Conservation (phyloP, 2,113 vertebrate species). For the Vanacampus margaritifer region DNA sequence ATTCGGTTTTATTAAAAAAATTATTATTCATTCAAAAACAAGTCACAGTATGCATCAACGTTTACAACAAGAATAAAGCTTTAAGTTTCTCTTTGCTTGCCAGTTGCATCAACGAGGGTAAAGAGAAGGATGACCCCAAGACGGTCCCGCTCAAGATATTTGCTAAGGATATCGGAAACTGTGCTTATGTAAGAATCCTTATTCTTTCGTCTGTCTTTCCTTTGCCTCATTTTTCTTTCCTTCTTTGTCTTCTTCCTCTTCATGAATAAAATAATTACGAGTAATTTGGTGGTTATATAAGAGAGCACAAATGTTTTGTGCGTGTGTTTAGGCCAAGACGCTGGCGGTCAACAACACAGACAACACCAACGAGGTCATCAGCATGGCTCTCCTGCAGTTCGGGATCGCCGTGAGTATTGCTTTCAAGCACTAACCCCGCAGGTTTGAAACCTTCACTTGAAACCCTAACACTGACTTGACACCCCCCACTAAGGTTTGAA, state of each 20-base stretch:
- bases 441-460: not conserved
- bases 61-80: not conserved
- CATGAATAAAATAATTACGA: not conserved
- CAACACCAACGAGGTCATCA: constrained; percentile 84
- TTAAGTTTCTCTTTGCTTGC: constrained; percentile 29
- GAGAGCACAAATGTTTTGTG: not conserved
- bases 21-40: not conserved
- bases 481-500: not conserved
- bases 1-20: not conserved
- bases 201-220: too few relatives aligned
- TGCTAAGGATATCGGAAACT: constrained; percentile 87
- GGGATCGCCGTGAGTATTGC: constrained; percentile 82
- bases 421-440: not conserved
- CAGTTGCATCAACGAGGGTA: constrained; percentile 88
- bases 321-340: constrained; percentile 81
- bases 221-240: too few relatives aligned
- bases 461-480: not conserved
- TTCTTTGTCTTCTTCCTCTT: constrained; percentile 8
- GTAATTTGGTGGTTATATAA: not conserved
- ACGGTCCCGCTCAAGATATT: constrained; percentile 91
- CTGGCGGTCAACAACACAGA: constrained; percentile 84
- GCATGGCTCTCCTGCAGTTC: constrained; percentile 84
- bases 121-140: constrained; percentile 88
- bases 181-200: constrained; percentile 81
- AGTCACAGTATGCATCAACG: too few relatives aligned